These are phyloP conservation scores for Xanthorhoe spadicearia DNA, from an alignment of 2,888 invertebrate species.

Conservation along the genomic window DNA sequence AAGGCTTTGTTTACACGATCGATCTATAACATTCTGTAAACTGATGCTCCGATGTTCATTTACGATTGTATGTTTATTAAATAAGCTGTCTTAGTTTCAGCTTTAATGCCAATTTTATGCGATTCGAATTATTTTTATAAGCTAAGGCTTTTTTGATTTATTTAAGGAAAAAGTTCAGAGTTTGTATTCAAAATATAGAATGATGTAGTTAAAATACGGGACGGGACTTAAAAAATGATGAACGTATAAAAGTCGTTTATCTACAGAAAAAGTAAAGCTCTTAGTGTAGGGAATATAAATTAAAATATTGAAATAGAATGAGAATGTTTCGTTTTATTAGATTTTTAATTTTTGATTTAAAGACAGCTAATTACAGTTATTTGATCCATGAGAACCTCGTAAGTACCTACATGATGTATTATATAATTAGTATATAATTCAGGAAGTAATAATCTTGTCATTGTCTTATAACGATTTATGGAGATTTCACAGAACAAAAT, in stretches of 20 bases:
- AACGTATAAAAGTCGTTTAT: too few relatives aligned
- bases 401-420: neutral
- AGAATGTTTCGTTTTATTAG: too few relatives aligned
- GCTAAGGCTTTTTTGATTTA: too few relatives aligned
- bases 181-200: too few relatives aligned
- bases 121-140: neutral
- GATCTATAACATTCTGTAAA: slow-evolving; percentile 49
- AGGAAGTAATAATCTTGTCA: neutral
- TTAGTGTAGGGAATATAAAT: too few relatives aligned
- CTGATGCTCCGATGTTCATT: slow-evolving; percentile 43
- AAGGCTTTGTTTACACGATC: slow-evolving; percentile 48
- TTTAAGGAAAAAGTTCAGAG: too few relatives aligned
- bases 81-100: slow-evolving; percentile 37
- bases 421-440: neutral
- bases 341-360: too few relatives aligned
- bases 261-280: too few relatives aligned
- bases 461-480: neutral
- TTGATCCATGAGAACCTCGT: neutral
- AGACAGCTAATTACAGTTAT: too few relatives aligned
- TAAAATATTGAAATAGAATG: too few relatives aligned
- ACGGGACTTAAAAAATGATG: too few relatives aligned
- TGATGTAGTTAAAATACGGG: too few relatives aligned
- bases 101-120: slow-evolving; percentile 29
- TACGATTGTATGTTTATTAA: slow-evolving; percentile 53
- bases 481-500: neutral